phyloP scores from a whole-genome alignment of 1,140 invertebrate species.

The Periplaneta americana region DNA sequence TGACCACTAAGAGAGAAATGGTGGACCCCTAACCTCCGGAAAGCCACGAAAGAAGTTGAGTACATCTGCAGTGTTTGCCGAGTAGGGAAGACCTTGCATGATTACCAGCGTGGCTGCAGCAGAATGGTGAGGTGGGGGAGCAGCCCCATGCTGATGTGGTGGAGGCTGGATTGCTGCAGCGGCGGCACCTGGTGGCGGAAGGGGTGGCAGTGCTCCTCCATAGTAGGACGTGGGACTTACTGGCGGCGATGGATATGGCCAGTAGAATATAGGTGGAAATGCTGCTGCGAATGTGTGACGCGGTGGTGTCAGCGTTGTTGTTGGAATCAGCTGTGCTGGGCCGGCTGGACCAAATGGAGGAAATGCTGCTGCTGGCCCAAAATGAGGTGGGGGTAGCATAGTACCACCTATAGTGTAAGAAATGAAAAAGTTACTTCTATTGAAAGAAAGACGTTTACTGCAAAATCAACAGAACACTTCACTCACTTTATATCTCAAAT shows the following conservation, averaged over 20 bases:
- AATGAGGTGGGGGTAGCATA: constrained; percentile 44
- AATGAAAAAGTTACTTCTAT: neutral
- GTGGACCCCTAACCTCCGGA: constrained; percentile 36
- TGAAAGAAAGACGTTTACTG: neutral
- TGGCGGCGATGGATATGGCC: constrained; percentile 88
- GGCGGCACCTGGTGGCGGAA: constrained; percentile 29
- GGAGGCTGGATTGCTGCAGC: constrained; percentile 32
- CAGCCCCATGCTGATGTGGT: constrained; percentile 16
- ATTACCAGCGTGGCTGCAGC: constrained; percentile 39
- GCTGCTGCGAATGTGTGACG: constrained; percentile 36
- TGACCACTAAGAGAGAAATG: constrained; percentile 2
- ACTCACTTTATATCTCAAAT: neutral
- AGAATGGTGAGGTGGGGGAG: constrained; percentile 32
- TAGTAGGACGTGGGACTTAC: constrained; percentile 85
- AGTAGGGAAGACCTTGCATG: constrained; percentile 42
- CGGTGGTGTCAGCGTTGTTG: constrained; percentile 35
- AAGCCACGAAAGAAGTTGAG: constrained; percentile 42
- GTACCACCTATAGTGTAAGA: constrained; percentile 41
- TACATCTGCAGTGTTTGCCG: constrained; percentile 37
- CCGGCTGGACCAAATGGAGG: constrained; percentile 34
- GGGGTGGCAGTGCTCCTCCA: constrained; percentile 36
- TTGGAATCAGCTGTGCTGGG: constrained; percentile 34
- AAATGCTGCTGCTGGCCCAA: constrained; percentile 35
- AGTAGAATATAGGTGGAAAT: constrained; percentile 66
- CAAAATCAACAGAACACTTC: neutral